phyloP scores from a whole-genome alignment of 1,140 invertebrate genomes.

The Drosophila carrolli region DNA sequence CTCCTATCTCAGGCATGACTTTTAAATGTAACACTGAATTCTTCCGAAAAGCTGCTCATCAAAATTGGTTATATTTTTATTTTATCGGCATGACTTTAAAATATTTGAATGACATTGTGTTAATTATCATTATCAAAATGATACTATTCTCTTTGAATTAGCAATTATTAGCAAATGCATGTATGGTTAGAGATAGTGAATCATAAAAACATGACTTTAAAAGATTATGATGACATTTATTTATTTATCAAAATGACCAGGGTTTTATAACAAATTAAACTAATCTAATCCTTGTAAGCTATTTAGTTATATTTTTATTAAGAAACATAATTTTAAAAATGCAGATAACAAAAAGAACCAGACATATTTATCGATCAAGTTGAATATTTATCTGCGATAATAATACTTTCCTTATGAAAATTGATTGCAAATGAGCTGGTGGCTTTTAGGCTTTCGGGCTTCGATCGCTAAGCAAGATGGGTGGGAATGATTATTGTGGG shows the following conservation, averaged over 20 bases:
- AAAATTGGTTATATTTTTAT: not conserved
- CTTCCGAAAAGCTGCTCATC: no score
- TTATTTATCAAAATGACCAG: no score
- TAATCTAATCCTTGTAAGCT: no score
- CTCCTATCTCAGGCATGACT: not conserved
- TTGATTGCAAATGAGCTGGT: constrained; percentile 38
- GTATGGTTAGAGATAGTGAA: not conserved
- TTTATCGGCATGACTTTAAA: not conserved
- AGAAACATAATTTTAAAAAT: not conserved
- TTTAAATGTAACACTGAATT: not conserved
- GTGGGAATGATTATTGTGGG: constrained; percentile 1
- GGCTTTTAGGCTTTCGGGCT: constrained; percentile 3
- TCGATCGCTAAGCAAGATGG: constrained; percentile 33
- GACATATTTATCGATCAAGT: constrained; percentile 29
- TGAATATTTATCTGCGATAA: constrained; percentile 19
- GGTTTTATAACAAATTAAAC: no score
- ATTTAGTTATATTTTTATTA: not conserved
- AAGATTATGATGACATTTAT: not conserved
- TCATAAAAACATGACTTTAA: not conserved
- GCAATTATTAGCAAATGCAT: not conserved
- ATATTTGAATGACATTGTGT: not conserved
- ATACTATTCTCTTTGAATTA: not conserved
- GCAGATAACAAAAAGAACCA: not conserved
- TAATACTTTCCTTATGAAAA: constrained; percentile 40
- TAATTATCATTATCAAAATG: not conserved